Conservation (phyloP, 2,888 invertebrate species). For the Venustoraphidia nigricollis region DNA sequence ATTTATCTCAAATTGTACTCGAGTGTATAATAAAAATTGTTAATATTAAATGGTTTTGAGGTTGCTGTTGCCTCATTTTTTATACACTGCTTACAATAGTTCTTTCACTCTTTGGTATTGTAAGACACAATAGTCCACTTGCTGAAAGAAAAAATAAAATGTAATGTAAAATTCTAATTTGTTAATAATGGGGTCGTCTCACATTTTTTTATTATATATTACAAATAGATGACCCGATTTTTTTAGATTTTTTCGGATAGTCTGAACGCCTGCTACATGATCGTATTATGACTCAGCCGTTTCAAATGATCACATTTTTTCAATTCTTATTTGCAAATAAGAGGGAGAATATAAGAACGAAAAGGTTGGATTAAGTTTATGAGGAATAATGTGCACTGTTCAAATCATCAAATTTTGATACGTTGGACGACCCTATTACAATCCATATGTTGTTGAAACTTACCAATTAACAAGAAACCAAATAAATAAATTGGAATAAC, state of each 20-base stretch:
- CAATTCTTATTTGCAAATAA: too few relatives aligned
- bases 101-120: conserved; percentile 31
- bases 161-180: background rate
- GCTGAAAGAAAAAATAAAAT: conserved; percentile 27
- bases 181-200: background rate
- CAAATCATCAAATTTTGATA: too few relatives aligned
- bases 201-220: too few relatives aligned
- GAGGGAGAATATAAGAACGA: background rate
- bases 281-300: background rate
- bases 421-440: background rate
- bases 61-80: too few relatives aligned
- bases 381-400: background rate
- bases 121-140: conserved; percentile 37
- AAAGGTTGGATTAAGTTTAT: background rate
- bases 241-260: too few relatives aligned
- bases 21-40: too few relatives aligned
- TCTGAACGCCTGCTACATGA: background rate
- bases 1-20: too few relatives aligned
- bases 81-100: background rate
- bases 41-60: too few relatives aligned
- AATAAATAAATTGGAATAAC: conserved; percentile 41
- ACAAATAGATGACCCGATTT: too few relatives aligned
- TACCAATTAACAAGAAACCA: conserved; percentile 37
- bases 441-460: conserved; percentile 17
- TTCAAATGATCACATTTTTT: too few relatives aligned